Evolutionary conservation across 2,797 vertebrate species (phyloP).

Genomic region (Lagodon rhomboides): DNA sequence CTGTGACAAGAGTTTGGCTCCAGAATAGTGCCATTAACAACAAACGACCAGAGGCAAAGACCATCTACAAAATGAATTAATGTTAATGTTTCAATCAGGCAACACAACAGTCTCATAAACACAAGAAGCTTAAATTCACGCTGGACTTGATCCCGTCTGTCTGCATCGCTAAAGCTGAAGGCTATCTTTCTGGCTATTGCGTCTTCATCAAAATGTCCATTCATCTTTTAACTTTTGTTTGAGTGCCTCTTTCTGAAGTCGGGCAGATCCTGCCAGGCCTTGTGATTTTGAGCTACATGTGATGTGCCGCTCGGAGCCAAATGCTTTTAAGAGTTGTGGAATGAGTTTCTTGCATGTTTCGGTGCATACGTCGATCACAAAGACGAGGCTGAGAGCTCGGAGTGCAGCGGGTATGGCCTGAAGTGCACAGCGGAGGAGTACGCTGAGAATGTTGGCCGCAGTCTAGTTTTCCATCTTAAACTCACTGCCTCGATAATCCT

Average conservation of each 20-base stretch:
- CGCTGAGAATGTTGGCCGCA: not conserved
- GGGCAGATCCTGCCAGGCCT: constrained; percentile 11
- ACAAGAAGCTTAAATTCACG: not conserved
- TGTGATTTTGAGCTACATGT: constrained; percentile 41
- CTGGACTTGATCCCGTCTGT: constrained; percentile 7
- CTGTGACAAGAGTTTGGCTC: constrained; percentile 19
- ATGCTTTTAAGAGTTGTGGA: constrained; percentile 47
- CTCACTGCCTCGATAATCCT: constrained; percentile 15
- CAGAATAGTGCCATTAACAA: constrained; percentile 21
- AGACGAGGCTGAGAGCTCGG: constrained; percentile 28
- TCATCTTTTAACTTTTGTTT: constrained; percentile 45
- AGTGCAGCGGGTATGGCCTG: constrained; percentile 38
- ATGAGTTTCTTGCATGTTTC: constrained; percentile 38
- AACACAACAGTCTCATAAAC: constrained; percentile 3
- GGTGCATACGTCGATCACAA: constrained; percentile 28
- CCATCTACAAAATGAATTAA: constrained; percentile 5
- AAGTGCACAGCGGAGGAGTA: constrained; percentile 35
- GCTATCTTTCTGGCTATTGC: constrained; percentile 14
- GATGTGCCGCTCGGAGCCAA: constrained; percentile 22
- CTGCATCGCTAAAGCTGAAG: constrained; percentile 35
- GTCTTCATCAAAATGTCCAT: constrained; percentile 53
- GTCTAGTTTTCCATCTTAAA: constrained; percentile 23
- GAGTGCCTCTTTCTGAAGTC: constrained; percentile 24
- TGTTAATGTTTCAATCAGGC: not conserved
- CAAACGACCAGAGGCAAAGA: constrained; percentile 16